phyloP scores from a whole-genome alignment of 2,888 invertebrate genomes.

The Perdita meconis region DNA sequence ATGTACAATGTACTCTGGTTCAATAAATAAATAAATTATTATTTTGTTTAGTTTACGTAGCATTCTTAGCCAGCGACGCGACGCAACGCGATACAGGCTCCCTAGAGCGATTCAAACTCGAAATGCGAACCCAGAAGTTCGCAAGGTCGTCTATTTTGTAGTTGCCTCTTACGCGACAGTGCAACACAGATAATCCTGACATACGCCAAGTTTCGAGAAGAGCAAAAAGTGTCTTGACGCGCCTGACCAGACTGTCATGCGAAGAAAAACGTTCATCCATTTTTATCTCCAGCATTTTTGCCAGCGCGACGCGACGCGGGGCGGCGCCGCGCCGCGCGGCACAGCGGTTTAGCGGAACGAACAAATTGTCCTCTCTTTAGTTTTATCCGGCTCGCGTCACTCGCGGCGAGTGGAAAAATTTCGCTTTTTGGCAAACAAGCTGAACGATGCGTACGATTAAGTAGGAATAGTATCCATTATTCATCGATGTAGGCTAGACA shows the following conservation, averaged over 20 bases:
- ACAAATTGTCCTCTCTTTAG: conserved; percentile 4
- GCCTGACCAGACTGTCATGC: conserved; percentile 20
- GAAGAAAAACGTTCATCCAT: conserved; percentile 23
- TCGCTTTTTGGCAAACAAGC: background rate
- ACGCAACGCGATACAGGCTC: background rate
- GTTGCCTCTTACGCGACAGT: background rate
- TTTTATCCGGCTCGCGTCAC: background rate
- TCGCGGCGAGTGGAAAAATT: background rate
- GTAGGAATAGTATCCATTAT: background rate
- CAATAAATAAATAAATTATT: too few relatives aligned
- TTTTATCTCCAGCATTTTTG: conserved; percentile 18
- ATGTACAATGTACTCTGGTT: too few relatives aligned
- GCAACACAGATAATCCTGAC: conserved; percentile 53
- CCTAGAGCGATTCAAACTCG: background rate
- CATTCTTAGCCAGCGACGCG: conserved; percentile 15
- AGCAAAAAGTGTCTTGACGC: conserved; percentile 3
- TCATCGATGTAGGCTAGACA: background rate
- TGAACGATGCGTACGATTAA: conserved; percentile 10
- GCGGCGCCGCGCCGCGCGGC: too few relatives aligned
- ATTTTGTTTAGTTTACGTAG: too few relatives aligned
- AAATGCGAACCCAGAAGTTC: conserved; percentile 18
- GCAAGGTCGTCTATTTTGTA: conserved; percentile 11
- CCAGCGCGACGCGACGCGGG: too few relatives aligned
- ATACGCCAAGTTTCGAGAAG: conserved; percentile 43
- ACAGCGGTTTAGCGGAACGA: conserved; percentile 13